Conservation (phyloP, 2,888 invertebrate genomes). For the Spisula solida region DNA sequence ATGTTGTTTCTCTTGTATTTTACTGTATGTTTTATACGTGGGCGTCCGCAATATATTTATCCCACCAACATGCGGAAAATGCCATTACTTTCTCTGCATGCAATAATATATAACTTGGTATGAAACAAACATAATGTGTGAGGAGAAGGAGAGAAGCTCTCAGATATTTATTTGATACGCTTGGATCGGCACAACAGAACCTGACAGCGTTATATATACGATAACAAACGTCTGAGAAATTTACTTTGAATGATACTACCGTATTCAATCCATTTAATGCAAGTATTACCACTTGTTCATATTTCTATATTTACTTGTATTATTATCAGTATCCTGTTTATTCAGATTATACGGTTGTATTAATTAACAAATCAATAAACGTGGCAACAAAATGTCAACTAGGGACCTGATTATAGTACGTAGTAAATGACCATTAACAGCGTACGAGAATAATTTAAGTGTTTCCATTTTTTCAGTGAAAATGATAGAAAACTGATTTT, state of each 20-base stretch:
- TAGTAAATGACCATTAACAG: too few relatives aligned
- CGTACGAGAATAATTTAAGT: too few relatives aligned
- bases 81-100: not conserved
- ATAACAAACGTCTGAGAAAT: not conserved
- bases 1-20: not conserved
- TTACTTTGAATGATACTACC: not conserved
- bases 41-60: not conserved
- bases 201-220: constrained; percentile 5
- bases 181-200: not conserved
- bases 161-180: not conserved
- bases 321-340: too few relatives aligned
- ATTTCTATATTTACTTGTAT: too few relatives aligned
- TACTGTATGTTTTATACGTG: not conserved
- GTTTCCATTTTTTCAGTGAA: too few relatives aligned
- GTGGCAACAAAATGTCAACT: too few relatives aligned
- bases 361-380: too few relatives aligned
- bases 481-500: too few relatives aligned
- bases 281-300: too few relatives aligned
- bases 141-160: not conserved
- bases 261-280: not conserved
- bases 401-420: too few relatives aligned
- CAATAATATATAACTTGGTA: not conserved
- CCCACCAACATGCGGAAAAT: not conserved
- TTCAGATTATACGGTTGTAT: too few relatives aligned
- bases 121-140: not conserved